Evolutionary conservation across 2,113 vertebrate species (phyloP).

Genomic region (Notothenia rossii): DNA sequence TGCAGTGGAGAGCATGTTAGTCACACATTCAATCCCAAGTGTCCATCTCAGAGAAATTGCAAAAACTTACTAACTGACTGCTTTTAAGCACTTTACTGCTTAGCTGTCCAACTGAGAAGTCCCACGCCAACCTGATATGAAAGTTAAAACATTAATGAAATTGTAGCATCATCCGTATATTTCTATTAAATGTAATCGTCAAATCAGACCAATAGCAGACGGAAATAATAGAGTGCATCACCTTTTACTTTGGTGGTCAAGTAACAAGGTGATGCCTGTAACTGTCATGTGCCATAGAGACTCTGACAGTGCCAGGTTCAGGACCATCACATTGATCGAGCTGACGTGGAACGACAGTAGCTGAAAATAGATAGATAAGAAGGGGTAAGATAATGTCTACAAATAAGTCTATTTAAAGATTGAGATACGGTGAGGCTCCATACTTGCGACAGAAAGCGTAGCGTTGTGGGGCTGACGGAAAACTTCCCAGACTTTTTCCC

Average conservation of each 20-base stretch:
- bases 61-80: slow-evolving; percentile 91
- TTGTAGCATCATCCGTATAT: background rate
- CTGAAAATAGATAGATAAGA: slow-evolving; percentile 69
- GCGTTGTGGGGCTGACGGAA: slow-evolving; percentile 83
- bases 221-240: slow-evolving; percentile 25
- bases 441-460: slow-evolving; percentile 93
- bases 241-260: slow-evolving; percentile 89
- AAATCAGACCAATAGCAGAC: background rate
- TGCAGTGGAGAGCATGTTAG: slow-evolving; percentile 62
- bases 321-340: slow-evolving; percentile 95
- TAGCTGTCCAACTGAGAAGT: slow-evolving; percentile 90
- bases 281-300: slow-evolving; percentile 96
- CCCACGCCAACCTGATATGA: slow-evolving; percentile 85
- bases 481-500: slow-evolving; percentile 72
- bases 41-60: background rate
- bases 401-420: background rate
- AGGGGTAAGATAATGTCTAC: slow-evolving; percentile 2
- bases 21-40: background rate
- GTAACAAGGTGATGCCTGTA: slow-evolving; percentile 87
- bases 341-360: slow-evolving; percentile 92
- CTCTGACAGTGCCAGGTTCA: slow-evolving; percentile 92
- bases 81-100: slow-evolving; percentile 97
- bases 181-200: background rate
- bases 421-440: background rate
- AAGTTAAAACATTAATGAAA: background rate